These are phyloP conservation scores for Bradypus variegatus DNA, from an alignment of 2,797 vertebrate species.

Conservation along the genomic window DNA sequence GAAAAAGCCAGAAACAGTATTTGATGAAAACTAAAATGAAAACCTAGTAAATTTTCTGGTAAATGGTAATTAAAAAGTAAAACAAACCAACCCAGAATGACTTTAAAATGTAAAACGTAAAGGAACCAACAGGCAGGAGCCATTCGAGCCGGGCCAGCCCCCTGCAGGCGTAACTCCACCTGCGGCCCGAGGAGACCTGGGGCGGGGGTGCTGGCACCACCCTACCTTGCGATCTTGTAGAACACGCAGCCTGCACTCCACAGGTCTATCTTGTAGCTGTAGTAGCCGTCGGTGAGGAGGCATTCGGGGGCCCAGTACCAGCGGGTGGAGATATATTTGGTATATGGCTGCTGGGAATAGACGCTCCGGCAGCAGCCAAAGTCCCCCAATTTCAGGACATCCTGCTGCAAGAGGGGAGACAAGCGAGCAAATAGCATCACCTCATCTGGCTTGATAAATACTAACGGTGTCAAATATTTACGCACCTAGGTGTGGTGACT, in stretches of 20 bases:
- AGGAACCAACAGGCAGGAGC: rapidly evolving
- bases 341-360: conserved; percentile 84
- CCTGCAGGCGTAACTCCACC: too few relatives aligned
- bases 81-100: too few relatives aligned
- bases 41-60: background rate
- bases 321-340: conserved; percentile 85
- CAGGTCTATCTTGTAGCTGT: conserved; percentile 82
- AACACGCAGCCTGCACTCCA: conserved; percentile 90
- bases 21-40: background rate
- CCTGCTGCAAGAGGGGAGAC: conserved; percentile 72
- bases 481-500: background rate
- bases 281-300: conserved; percentile 87
- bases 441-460: background rate
- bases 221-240: conserved; percentile 87
- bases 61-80: background rate
- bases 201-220: too few relatives aligned
- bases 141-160: rapidly evolving
- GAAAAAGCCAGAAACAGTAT: background rate
- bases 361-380: conserved; percentile 86
- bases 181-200: background rate
- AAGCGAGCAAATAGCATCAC: too few relatives aligned
- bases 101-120: too few relatives aligned
- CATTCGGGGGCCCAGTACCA: conserved; percentile 90
- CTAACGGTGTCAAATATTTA: background rate
- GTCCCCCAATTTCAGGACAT: conserved; percentile 84